Base-by-base conservation (phyloP, 2,888 invertebrate genomes). In the Pachliopta kotzebuea region DNA sequence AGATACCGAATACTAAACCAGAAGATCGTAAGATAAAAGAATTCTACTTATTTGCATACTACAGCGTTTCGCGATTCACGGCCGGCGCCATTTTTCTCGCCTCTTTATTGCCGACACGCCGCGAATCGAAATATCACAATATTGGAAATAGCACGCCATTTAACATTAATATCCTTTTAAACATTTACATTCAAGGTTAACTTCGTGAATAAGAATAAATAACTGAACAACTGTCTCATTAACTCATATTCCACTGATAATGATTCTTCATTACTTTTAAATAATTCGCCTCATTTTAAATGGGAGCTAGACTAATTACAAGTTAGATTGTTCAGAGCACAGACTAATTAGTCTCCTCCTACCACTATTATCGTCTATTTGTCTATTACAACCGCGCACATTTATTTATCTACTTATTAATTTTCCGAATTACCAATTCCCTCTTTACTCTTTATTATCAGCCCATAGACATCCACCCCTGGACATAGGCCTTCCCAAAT, bases 31-130 rank as follows among this genome's bases (percentile, higher is more conserved):
- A 62, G n/a, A 62, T 56, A 62, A 45, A 62, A 31, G 56, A 50
- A 58, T 53, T 63, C 63, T 21, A 63, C 2, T 26, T 57, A 58
- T 63, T 63, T 58, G 21, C 54, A 63, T 59, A 54, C 23, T 53
- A 55, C 54, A 63, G 63, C 54, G 21, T 29, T 8, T 50, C 56
- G 50, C 29, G 26, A 20, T 50, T 20, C 29, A 17, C 20, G 26
- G 9, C 49, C 45, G 20, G 31, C 29, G 63, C 49, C 49, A 55
- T 59, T 59, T 63, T 63, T 63, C 49, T 14, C 49, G 21, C 55
- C 54, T 45, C 23, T 63, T 63, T 55, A 63, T 63, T 59, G 49
- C 49, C 55, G 49, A 63, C 58, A 26, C 59, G 49, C 14, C 24
- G 26, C 21, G 23, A 63, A 63, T 59, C 23, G 23, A 59, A 63